A percentile compares a stretch with the other conserved stretches of the same genome.
phyloP scores from a whole-genome alignment of 2,113 vertebrate species.

The Pogonocichla stellata region DNA sequence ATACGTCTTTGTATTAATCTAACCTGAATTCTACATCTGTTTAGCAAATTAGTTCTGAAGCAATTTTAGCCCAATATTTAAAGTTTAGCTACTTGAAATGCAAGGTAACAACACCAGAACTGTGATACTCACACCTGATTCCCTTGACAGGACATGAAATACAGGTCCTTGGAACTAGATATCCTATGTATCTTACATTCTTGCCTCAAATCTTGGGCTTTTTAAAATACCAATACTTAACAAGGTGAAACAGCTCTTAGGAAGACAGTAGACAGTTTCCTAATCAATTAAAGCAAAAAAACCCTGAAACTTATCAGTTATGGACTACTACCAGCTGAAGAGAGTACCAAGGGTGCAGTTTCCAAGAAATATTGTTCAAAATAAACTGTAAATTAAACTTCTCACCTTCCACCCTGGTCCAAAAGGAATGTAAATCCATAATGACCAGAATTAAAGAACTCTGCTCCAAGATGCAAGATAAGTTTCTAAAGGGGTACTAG shows the following conservation, averaged over 20 bases:
- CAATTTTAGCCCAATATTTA: neutral
- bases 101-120: neutral
- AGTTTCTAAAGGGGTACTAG: neutral
- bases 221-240: neutral
- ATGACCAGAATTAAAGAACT: neutral
- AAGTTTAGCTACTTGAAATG: neutral
- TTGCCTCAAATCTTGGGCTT: neutral
- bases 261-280: neutral
- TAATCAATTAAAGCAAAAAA: neutral
- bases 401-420: neutral
- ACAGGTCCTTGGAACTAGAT: neutral
- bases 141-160: neutral
- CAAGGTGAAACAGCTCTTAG: neutral
- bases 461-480: neutral
- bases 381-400: neutral
- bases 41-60: neutral
- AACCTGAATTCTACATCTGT: neutral
- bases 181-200: neutral
- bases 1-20: neutral
- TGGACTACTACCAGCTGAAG: neutral
- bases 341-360: neutral
- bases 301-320: neutral
- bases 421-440: neutral
- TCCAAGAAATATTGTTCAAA: neutral
- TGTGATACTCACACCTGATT: neutral